Conservation (phyloP, 2,113 vertebrate species). For the pig (Sus scrofa) region DNA sequence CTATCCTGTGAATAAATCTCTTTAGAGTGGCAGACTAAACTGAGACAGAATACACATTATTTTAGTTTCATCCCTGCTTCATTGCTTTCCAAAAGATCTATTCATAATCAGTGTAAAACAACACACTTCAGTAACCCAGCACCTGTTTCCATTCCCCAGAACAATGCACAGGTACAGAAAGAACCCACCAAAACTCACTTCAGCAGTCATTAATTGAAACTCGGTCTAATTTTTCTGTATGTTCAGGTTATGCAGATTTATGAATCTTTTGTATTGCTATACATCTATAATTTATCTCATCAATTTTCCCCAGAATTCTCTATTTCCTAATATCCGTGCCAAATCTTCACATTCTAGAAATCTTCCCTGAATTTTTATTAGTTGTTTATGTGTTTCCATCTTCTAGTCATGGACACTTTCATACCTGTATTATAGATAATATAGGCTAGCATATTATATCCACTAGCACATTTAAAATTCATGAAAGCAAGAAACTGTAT, state of each 20-base stretch:
- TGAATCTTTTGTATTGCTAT: neutral
- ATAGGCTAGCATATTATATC: neutral
- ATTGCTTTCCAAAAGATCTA: neutral
- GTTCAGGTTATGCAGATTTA: neutral
- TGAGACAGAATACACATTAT: neutral
- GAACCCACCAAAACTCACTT: neutral
- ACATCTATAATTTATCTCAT: neutral
- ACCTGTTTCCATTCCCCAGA: neutral
- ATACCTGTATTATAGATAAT: neutral
- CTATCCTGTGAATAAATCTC: neutral
- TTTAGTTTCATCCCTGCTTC: neutral
- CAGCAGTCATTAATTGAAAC: neutral
- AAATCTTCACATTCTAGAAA: neutral
- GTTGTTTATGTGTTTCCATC: neutral
- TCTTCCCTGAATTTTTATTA: neutral
- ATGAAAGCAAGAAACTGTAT: neutral
- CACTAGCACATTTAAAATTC: neutral
- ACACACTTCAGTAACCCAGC: neutral
- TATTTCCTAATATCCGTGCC: neutral
- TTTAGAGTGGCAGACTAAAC: slow-evolving; percentile 1
- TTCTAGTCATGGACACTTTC: neutral
- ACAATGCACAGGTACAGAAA: neutral
- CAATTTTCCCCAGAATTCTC: neutral
- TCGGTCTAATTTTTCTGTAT: neutral
- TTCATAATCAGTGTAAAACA: neutral